A percentile compares a stretch with the other conserved stretches of the same genome.
Conservation (phyloP, 2,797 vertebrate species). For the Geotrypetes seraphini region DNA sequence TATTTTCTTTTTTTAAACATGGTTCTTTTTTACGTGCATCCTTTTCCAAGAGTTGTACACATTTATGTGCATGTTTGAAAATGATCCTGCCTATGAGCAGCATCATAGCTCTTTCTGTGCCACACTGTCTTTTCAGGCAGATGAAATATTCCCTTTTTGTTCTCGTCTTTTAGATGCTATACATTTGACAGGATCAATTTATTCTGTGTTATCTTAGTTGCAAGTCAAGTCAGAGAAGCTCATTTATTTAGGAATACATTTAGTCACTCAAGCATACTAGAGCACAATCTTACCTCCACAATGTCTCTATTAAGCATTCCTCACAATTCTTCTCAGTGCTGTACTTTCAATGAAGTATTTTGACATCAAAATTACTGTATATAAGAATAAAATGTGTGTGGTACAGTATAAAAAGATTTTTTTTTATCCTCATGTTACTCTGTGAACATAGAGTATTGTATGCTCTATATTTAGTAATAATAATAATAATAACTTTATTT, state of each 20-base stretch:
- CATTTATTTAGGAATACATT: constrained; percentile 11
- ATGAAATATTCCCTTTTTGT: background rate
- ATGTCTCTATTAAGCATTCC: constrained; percentile 7
- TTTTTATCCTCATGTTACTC: too few species aligned
- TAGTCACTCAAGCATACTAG: constrained; percentile 13
- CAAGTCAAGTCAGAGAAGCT: constrained; percentile 5
- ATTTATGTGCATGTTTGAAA: too few species aligned
- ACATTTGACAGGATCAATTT: constrained; percentile 1
- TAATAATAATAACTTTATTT: too few species aligned
- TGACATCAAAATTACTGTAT: constrained; percentile 7
- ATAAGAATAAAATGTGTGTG: background rate
- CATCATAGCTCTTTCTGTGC: too few species aligned
- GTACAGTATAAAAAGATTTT: too few species aligned
- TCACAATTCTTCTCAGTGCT: constrained; percentile 4
- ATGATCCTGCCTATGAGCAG: too few species aligned
- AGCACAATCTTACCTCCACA: constrained; percentile 14
- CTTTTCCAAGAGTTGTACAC: too few species aligned
- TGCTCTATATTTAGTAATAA: too few species aligned
- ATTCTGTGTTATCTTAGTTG: constrained; percentile 10
- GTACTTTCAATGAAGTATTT: constrained; percentile 8
- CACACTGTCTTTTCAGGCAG: too few species aligned
- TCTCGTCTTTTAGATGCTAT: constrained; percentile 1
- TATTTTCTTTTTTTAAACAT: too few species aligned
- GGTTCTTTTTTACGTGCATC: too few species aligned
- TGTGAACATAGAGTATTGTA: too few species aligned